Conservation (phyloP, 2,888 invertebrate genomes). For the Chrysolina haemoptera region DNA sequence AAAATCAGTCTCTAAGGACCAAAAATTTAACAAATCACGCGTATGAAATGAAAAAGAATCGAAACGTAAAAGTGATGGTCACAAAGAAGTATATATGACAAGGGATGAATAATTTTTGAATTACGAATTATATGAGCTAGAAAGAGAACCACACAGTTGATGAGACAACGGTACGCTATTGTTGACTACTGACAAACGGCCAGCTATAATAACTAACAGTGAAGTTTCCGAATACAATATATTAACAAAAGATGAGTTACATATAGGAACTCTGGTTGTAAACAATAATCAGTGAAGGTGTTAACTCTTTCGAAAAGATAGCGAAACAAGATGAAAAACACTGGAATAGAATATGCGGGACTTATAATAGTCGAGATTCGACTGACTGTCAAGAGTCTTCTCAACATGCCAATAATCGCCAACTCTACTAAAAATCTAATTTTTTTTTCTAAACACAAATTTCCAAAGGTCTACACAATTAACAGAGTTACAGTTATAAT, state of each 20-base stretch:
- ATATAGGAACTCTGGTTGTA: background rate
- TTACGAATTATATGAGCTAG: no score
- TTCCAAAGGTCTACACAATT: constrained; percentile 58
- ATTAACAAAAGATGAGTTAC: background rate
- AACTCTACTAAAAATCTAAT: constrained; percentile 61
- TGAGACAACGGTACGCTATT: no score
- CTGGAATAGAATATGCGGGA: constrained; percentile 20
- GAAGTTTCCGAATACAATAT: background rate
- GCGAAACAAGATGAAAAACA: constrained; percentile 24
- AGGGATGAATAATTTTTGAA: no score
- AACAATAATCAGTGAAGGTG: background rate
- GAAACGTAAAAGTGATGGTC: no score
- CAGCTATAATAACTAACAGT: background rate
- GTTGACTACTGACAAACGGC: background rate
- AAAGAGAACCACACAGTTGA: no score
- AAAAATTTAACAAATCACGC: no score
- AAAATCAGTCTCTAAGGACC: no score
- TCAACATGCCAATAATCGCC: constrained; percentile 59
- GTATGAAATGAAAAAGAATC: no score
- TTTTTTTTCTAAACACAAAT: constrained; percentile 54
- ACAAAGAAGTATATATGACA: no score
- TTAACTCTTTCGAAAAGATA: constrained; percentile 19
- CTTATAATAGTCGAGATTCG: constrained; percentile 11
- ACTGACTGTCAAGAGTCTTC: constrained; percentile 24
- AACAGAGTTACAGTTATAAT: constrained; percentile 41